These are phyloP conservation scores for Opisthocomus hoazin DNA, from an alignment of 2,113 vertebrate species.

Conservation along the genomic window DNA sequence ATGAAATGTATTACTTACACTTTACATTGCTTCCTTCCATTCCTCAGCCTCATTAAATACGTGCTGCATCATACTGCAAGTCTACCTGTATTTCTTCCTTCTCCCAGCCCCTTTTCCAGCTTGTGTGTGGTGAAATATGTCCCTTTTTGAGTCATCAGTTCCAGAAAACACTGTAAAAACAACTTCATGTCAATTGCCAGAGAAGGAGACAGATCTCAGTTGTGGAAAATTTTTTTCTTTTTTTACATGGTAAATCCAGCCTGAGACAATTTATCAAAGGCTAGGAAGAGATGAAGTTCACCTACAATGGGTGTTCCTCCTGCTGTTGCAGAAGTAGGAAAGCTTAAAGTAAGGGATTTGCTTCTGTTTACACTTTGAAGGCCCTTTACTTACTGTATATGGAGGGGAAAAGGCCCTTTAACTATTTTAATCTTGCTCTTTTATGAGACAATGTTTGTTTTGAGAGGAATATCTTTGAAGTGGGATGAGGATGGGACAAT, in stretches of 20 bases:
- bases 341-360: background rate
- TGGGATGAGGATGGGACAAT: background rate
- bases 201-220: background rate
- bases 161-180: background rate
- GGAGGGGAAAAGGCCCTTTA: background rate
- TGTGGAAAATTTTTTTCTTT: background rate
- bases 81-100: background rate
- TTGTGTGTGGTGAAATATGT: background rate
- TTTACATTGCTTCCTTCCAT: background rate
- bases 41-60: conserved; percentile 46
- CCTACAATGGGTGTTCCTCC: background rate
- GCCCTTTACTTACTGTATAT: background rate
- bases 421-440: background rate
- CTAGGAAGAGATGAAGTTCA: background rate
- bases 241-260: background rate
- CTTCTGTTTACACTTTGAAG: background rate
- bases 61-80: background rate
- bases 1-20: background rate
- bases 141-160: background rate
- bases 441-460: background rate
- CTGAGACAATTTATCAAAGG: background rate
- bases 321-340: background rate
- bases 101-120: background rate
- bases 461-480: background rate
- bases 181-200: background rate